Evolutionary conservation across 92 coral and sea anemone genomes (phyloP).

Genomic region (Phenganax subtilis): DNA sequence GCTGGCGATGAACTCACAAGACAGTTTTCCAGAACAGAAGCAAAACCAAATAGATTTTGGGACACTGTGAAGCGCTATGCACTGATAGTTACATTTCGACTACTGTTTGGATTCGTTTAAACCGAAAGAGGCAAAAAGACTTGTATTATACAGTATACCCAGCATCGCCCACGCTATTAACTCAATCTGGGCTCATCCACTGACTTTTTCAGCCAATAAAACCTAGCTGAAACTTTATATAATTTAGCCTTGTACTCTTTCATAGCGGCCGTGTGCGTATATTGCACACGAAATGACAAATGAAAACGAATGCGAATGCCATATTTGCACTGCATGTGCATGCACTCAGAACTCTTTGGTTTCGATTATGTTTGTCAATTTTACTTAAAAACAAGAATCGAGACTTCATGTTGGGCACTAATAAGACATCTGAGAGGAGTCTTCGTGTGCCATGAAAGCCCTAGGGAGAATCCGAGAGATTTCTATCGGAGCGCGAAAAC

Average conservation of each 20-base stretch:
- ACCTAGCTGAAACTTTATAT: not conserved
- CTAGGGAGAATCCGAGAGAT: not conserved
- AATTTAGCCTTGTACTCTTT: not conserved
- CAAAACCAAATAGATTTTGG: not conserved
- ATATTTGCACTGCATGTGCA: not conserved
- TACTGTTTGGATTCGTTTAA: slow-evolving; percentile 19
- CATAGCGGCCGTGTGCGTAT: not conserved
- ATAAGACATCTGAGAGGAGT: not conserved
- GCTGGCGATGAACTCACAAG: slow-evolving; percentile 32
- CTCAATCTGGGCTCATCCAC: not conserved
- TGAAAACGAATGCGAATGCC: not conserved
- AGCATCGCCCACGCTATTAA: not conserved
- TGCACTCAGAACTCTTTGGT: not conserved
- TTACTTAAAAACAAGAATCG: slow-evolving; percentile 5
- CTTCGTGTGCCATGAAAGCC: not conserved
- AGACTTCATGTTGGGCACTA: slow-evolving; percentile 15
- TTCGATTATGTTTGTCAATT: not conserved
- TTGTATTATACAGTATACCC: not conserved
- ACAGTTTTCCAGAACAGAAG: slow-evolving; percentile 7
- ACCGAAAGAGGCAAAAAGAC: not conserved
- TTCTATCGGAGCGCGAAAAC: not conserved
- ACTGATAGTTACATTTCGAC: slow-evolving; percentile 13
- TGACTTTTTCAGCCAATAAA: slow-evolving; percentile 16
- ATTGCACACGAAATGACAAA: not conserved
- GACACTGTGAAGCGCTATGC: slow-evolving; percentile 23